phyloP scores from a whole-genome alignment of 2,888 invertebrate species.

The Zootermopsis nevadensis region DNA sequence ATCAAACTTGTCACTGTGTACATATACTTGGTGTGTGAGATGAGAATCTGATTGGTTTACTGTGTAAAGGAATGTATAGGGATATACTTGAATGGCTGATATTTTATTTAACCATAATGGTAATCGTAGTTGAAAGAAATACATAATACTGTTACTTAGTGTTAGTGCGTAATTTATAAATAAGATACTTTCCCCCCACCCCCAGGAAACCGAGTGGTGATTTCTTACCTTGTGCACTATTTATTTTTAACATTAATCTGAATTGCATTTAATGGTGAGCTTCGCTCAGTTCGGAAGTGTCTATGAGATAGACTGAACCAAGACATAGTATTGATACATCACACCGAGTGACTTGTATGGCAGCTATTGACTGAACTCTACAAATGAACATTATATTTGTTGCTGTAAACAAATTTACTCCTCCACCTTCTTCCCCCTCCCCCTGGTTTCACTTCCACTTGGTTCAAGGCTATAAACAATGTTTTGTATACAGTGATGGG shows the following conservation, averaged over 20 bases:
- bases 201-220: slow-evolving; percentile 49
- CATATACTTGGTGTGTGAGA: slow-evolving; percentile 45
- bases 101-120: slow-evolving; percentile 53
- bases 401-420: slow-evolving; percentile 39
- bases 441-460: slow-evolving; percentile 49
- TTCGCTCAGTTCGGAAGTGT: slow-evolving; percentile 46
- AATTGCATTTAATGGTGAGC: slow-evolving; percentile 52
- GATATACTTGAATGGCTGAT: slow-evolving; percentile 52
- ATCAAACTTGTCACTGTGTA: slow-evolving; percentile 49
- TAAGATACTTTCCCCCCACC: slow-evolving; percentile 46
- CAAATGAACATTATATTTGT: slow-evolving; percentile 41
- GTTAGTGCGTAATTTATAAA: slow-evolving; percentile 53
- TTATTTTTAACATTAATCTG: slow-evolving; percentile 52
- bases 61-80: slow-evolving; percentile 53
- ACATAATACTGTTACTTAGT: slow-evolving; percentile 53
- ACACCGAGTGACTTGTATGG: slow-evolving; percentile 45
- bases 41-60: slow-evolving; percentile 40
- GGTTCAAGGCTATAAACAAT: slow-evolving; percentile 54
- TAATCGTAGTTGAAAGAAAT: slow-evolving; percentile 51
- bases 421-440: slow-evolving; percentile 4
- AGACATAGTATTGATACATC: slow-evolving; percentile 44
- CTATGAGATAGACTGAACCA: slow-evolving; percentile 44
- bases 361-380: slow-evolving; percentile 43
- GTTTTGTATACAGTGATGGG: slow-evolving; percentile 54
- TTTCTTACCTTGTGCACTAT: slow-evolving; percentile 53